Percentiles rank a stretch among this genome's conserved stretches.
These are phyloP conservation scores for Prenolepis imparis DNA, from an alignment of 2,888 invertebrate species.

Conservation along the genomic window DNA sequence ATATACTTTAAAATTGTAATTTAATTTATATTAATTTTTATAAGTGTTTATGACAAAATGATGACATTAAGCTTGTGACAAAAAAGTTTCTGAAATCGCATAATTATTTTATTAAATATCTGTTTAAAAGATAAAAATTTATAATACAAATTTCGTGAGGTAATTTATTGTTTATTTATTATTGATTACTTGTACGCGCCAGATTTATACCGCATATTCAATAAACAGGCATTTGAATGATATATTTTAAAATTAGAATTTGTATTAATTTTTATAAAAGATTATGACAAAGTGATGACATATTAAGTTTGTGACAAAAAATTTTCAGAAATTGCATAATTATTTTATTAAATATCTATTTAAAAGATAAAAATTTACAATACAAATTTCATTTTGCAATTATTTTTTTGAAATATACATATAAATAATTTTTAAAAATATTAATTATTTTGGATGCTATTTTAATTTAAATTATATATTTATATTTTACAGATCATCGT, in stretches of 20 bases:
- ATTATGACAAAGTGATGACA: not conserved
- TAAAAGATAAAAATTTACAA: not conserved
- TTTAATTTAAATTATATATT: not conserved
- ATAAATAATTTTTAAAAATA: not conserved
- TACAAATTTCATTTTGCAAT: not conserved
- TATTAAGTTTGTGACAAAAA: not conserved
- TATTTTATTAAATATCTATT: not conserved
- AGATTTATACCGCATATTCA: not conserved
- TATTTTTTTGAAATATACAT: not conserved
- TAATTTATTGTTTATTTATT: not conserved
- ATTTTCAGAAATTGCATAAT: slow-evolving; percentile 6
- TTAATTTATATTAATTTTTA: not conserved
- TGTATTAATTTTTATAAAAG: not conserved
- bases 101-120: slow-evolving; percentile 3
- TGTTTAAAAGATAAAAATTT: not conserved
- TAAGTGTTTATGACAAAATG: not conserved
- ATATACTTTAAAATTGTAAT: not conserved
- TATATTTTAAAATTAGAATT: not conserved
- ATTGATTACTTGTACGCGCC: not conserved
- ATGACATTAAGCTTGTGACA: not conserved
- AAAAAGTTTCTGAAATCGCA: not conserved
- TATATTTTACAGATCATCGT: not conserved
- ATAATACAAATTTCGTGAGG: not conserved
- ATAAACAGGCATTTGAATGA: not conserved
- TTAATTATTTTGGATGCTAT: not conserved